Evolutionary conservation across 2,113 vertebrate genomes (phyloP), one percentile per base, ranked within the genome.

Genomic region (Scatophagus argus): DNA sequence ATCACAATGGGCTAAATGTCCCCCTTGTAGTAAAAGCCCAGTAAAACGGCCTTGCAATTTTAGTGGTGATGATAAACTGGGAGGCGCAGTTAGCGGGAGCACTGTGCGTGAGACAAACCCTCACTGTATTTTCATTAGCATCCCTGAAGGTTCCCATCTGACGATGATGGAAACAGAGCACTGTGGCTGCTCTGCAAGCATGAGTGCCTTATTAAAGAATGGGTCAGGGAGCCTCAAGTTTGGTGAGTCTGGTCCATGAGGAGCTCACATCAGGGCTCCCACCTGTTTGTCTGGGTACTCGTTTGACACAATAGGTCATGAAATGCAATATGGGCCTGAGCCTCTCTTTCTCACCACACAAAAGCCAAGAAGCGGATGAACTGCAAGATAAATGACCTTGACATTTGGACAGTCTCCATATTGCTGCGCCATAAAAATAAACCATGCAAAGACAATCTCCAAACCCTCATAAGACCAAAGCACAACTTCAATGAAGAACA

Each of bases 191-290:
- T 90, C 93, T 93, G 94, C 94, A 95, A 93, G 93, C 95, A 94
- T 92, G 92, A 92, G 77, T 92, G 94, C 90, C 90, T 93, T 91
- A 81, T 90, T 90, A 91, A 96, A 96, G 95, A 92, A 92, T 39
- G 49, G 56, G 91, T 90, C 86, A 79, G 92, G 88, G 69, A 93
- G 90, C 91, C 96, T 95, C 90, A 92, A 94, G 92, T 93, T 95
- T 94, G 93, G 81, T 60, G 79, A 72, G 65, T 83, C 86, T 68
- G 74, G 77, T 78, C 86, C 83, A 93, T 85, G 93, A 94, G 93
- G 93, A 96, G 94, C 94, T 94, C 92, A 93, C 93, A 93, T 94
- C 94, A 94, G 94, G 94, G 92, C 92, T 94, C 91, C 96, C 95
- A 96, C 95, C 96, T 96, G 95, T 94, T 96, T 94, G 84, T 90